These are phyloP conservation scores for Urocitellus parryii DNA, from an alignment of 2,113 vertebrate genomes.

Conservation along the genomic window DNA sequence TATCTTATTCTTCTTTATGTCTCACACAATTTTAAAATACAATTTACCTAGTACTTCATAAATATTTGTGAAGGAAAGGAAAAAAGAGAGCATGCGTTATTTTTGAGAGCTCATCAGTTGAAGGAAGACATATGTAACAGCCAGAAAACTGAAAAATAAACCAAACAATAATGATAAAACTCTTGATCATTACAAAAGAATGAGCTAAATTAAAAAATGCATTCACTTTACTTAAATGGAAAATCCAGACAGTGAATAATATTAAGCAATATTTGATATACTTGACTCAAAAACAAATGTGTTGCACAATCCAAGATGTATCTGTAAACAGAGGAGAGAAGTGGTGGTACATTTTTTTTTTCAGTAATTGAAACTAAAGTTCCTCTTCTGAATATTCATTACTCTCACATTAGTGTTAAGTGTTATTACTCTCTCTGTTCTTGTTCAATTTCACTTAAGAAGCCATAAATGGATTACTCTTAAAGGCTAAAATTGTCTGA, in stretches of 20 bases:
- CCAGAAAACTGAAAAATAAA: background rate
- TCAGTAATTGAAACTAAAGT: constrained; percentile 6
- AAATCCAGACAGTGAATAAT: background rate
- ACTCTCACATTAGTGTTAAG: constrained; percentile 49
- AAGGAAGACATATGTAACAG: background rate
- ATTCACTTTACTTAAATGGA: background rate
- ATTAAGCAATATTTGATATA: background rate
- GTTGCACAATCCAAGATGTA: background rate
- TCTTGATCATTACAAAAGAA: background rate
- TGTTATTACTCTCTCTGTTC: constrained; percentile 41
- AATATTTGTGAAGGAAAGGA: background rate
- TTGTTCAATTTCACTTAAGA: constrained; percentile 54
- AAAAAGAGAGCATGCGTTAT: background rate
- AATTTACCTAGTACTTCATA: background rate
- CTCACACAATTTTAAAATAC: background rate
- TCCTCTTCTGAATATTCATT: constrained; percentile 67
- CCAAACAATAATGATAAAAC: too few species aligned
- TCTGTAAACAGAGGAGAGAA: background rate
- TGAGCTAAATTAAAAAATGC: background rate
- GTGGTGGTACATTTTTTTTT: background rate
- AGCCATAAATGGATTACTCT: constrained; percentile 35
- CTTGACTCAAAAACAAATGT: background rate
- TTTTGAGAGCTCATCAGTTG: background rate
- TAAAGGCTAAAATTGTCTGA: constrained; percentile 40
- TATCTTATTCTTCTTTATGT: background rate